A percentile compares a stretch with the other conserved stretches of the same genome.
Evolutionary conservation across 1,140 invertebrate species (phyloP).

Genomic region (Drosophila gunungcola): DNA sequence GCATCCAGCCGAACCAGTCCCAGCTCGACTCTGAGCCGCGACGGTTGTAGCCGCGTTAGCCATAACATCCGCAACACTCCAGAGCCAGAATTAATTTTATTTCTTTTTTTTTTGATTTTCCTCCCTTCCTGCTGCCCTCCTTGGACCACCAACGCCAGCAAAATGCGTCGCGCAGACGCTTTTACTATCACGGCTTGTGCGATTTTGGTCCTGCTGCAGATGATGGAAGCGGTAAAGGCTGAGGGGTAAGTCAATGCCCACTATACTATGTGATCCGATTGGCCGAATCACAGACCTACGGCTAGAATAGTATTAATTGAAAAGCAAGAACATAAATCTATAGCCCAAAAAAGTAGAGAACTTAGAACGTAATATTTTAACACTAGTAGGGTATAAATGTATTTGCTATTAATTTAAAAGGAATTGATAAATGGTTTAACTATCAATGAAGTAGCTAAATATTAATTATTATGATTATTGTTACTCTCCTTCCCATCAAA

Average conservation of each 20-base stretch:
- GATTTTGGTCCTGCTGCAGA: constrained; percentile 58
- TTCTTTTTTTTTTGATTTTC: constrained; percentile 45
- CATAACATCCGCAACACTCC: constrained; percentile 21
- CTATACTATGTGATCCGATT: constrained; percentile 15
- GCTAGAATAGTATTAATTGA: neutral
- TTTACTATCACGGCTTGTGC: constrained; percentile 45
- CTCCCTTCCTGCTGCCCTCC: constrained; percentile 12
- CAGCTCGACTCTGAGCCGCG: constrained; percentile 57
- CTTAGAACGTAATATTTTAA: too few relatives aligned
- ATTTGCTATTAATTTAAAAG: too few relatives aligned
- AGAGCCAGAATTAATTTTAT: constrained; percentile 24
- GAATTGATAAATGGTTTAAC: too few relatives aligned
- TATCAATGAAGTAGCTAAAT: too few relatives aligned
- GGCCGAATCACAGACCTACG: neutral
- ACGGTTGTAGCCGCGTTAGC: constrained; percentile 62
- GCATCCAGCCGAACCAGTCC: constrained; percentile 59
- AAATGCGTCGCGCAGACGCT: constrained; percentile 74
- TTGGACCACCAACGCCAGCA: constrained; percentile 21
- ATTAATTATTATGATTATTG: too few relatives aligned
- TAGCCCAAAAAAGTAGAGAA: too few relatives aligned
- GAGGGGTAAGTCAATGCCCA: constrained; percentile 63
- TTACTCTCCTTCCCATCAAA: too few relatives aligned
- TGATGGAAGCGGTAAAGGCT: constrained; percentile 61
- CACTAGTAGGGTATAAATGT: too few relatives aligned
- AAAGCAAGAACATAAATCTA: too few relatives aligned